These are phyloP conservation scores for Eutolmus rufibarbis DNA, from an alignment of 2,888 invertebrate species.

Conservation along the genomic window DNA sequence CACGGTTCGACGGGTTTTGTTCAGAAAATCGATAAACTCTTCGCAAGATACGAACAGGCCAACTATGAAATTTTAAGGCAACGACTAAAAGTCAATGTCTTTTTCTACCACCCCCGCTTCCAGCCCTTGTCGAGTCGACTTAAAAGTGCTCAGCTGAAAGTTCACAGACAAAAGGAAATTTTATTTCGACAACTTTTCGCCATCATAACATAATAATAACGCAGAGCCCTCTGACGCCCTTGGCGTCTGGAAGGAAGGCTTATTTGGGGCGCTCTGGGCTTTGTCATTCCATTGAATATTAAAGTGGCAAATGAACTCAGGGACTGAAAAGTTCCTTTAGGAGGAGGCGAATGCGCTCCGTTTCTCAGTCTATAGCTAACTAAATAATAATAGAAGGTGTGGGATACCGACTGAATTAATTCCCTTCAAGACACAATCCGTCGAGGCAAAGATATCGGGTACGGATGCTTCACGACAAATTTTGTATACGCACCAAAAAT, in stretches of 20 bases:
- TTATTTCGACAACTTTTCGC: neutral
- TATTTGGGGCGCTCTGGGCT: neutral
- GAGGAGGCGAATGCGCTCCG: neutral
- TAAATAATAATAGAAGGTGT: neutral
- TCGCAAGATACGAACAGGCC: neutral
- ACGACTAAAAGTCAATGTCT: neutral
- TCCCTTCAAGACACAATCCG: neutral
- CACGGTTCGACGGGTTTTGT: neutral
- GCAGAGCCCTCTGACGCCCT: neutral
- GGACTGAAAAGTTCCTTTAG: conserved; percentile 13
- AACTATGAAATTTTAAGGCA: neutral
- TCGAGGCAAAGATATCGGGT: neutral
- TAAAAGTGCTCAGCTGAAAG: neutral
- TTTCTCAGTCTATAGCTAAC: neutral
- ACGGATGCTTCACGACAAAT: neutral
- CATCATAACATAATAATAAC: neutral
- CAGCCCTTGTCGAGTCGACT: neutral
- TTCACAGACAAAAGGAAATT: neutral
- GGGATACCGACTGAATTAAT: conserved; percentile 7
- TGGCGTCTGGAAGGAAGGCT: neutral
- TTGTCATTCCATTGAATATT: conserved; percentile 36
- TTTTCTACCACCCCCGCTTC: neutral
- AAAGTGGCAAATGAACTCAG: conserved; percentile 32
- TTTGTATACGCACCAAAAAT: neutral
- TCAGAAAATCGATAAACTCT: neutral